phyloP scores from a whole-genome alignment of 1,140 invertebrate species.

The Brachionus paranguensis region DNA sequence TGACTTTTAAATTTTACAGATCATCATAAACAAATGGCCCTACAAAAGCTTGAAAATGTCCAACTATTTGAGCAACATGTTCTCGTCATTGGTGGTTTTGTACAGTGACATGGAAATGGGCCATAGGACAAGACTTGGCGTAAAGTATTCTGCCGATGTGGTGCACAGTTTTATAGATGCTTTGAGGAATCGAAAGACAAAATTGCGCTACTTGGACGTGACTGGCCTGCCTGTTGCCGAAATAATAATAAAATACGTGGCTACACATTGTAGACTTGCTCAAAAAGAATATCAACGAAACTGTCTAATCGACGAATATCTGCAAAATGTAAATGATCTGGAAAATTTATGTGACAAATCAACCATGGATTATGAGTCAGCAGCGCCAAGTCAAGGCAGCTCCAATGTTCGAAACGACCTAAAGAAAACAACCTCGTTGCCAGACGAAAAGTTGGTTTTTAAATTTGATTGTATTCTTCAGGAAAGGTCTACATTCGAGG shows the following conservation, averaged over 20 bases:
- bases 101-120: constrained; percentile 37
- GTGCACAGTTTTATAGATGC: constrained; percentile 40
- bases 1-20: constrained; percentile 2
- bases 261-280: constrained; percentile 40
- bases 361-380: neutral
- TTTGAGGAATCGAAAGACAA: neutral
- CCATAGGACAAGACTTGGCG: constrained; percentile 11
- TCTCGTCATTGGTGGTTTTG: constrained; percentile 21
- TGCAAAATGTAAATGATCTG: constrained; percentile 39
- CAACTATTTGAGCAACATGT: constrained; percentile 23
- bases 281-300: constrained; percentile 40
- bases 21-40: constrained; percentile 26
- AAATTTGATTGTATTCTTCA: constrained; percentile 38
- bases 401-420: neutral
- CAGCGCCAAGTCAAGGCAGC: neutral
- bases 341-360: constrained; percentile 36
- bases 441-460: constrained; percentile 17
- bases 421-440: neutral
- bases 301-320: constrained; percentile 27
- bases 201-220: constrained; percentile 30
- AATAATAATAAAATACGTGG: constrained; percentile 38
- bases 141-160: constrained; percentile 37
- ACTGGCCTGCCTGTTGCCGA: constrained; percentile 29
- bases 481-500: constrained; percentile 16
- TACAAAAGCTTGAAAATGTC: constrained; percentile 5